Evolutionary conservation across 2,797 vertebrate genomes (phyloP), one percentile per base, ranked within the genome.

Genomic region (Brotula barbata): DNA sequence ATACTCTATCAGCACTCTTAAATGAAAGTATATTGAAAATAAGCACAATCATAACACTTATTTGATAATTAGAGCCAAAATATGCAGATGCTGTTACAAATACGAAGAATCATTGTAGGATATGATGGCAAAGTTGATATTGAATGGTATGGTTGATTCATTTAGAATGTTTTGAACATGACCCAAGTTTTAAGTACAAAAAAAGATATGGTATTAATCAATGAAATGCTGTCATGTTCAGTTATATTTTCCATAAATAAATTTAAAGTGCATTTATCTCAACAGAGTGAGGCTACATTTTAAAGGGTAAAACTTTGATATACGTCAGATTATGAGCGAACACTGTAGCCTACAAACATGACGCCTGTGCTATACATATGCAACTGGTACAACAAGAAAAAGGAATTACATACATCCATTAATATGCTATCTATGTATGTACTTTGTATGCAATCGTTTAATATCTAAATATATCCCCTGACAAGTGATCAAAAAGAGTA

Each of bases 401-500:
- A 72, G 60, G 75, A 76, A 71, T 80, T 47, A 79, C 77, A 53
- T 43, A 61, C 25, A 67, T 73, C 19, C 50, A 68, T 50, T 71
- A 77, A 62, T 74, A 85, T 85, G 75, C 42, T 10, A 70, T 58
- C 55, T 47, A 80, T 83, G 80, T 47, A 80, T 83, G 80, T 48
- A 73, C 61, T 73, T 62, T 42, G 37, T 47, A 72, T 80, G 64
- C 82, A 62, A 70, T 64, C 51, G 77, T 81, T 73, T 75, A 48
- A 83, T 68, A 67, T 79, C 77, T 70, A 86, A 85, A 87, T 81
- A 85, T 83, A 87, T 75, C 58, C 65, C 56, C 58, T 21, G 54
- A 71, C 68, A 69, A 80, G 81, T 81, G 81, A 88, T 85, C 83
- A 85, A 84, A 88, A 73, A 70, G 57, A 61, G 61, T 41, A 36